Percentiles rank a stretch among this genome's conserved stretches.
Evolutionary conservation across 2,888 invertebrate species (phyloP).

Genomic region (Pollenia labialis): DNA sequence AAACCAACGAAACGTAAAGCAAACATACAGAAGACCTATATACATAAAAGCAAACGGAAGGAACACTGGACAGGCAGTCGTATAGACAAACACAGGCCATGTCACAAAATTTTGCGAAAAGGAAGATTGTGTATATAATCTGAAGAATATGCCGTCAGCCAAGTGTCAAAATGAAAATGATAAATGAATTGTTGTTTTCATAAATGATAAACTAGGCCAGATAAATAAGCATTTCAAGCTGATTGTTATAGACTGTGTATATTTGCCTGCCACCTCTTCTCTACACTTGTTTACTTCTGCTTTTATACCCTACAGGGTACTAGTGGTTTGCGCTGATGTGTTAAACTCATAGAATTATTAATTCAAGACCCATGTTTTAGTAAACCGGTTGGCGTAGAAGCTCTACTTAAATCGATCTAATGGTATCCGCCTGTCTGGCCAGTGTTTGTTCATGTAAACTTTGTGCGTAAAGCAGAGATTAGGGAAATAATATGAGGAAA

Average conservation of each 20-base stretch:
- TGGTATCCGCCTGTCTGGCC: too few relatives aligned
- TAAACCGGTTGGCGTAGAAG: too few relatives aligned
- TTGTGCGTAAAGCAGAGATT: too few relatives aligned
- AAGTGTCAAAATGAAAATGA: constrained; percentile 73
- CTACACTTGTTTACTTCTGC: neutral
- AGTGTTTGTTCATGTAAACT: too few relatives aligned
- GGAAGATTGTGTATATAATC: constrained; percentile 34
- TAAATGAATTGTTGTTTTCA: constrained; percentile 71
- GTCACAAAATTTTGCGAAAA: constrained; percentile 32
- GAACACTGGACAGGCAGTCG: constrained; percentile 2
- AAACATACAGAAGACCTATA: constrained; percentile 20
- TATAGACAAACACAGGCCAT: constrained; percentile 8
- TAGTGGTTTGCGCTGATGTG: too few relatives aligned
- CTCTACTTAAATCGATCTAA: too few relatives aligned
- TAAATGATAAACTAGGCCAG: constrained; percentile 70
- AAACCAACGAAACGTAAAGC: constrained; percentile 6
- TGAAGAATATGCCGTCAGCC: constrained; percentile 67
- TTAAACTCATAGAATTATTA: too few relatives aligned
- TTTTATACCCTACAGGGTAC: neutral
- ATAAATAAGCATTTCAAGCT: constrained; percentile 70
- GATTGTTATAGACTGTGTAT: constrained; percentile 48
- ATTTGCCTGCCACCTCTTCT: neutral
- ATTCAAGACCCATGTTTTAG: too few relatives aligned
- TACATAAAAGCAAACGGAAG: constrained; percentile 14
- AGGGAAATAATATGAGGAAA: too few relatives aligned